A percentile compares a stretch with the other conserved stretches of the same genome.
phyloP scores from a whole-genome alignment of 2,888 invertebrate species.

The Netelia virgata region DNA sequence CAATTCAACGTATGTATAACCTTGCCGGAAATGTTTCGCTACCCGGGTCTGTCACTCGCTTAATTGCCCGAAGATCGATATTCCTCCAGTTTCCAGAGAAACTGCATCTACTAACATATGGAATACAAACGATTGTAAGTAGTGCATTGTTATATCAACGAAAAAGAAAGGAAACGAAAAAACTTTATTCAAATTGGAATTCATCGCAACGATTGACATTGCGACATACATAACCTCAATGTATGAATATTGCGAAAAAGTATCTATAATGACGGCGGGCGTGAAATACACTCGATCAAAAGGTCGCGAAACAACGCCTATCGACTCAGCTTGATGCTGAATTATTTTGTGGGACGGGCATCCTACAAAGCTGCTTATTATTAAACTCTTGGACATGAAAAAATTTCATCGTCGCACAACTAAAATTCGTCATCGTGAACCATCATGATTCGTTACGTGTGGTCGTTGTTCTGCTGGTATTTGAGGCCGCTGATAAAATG shows the following conservation, averaged over 20 bases:
- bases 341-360: neutral
- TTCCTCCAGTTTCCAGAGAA: slow-evolving; percentile 56
- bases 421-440: slow-evolving; percentile 2
- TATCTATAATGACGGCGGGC: neutral
- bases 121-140: slow-evolving; percentile 15
- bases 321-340: neutral
- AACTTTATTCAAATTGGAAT: neutral
- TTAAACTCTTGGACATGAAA: slow-evolving; percentile 28
- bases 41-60: slow-evolving; percentile 42
- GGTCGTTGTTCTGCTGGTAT: slow-evolving; percentile 88
- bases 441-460: slow-evolving; percentile 79
- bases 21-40: neutral
- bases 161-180: slow-evolving; percentile 2
- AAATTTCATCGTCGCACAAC: neutral
- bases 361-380: neutral
- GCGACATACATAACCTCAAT: slow-evolving; percentile 36
- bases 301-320: neutral
- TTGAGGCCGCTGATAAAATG: slow-evolving; percentile 95
- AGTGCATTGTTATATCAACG: neutral
- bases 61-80: slow-evolving; percentile 56
- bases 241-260: slow-evolving; percentile 9
- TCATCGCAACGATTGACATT: neutral
- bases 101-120: slow-evolving; percentile 47
- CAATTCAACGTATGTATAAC: neutral
- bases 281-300: slow-evolving; percentile 4